Base-by-base conservation (phyloP, 2,888 invertebrate genomes). In the Strigamia crassipes region DNA sequence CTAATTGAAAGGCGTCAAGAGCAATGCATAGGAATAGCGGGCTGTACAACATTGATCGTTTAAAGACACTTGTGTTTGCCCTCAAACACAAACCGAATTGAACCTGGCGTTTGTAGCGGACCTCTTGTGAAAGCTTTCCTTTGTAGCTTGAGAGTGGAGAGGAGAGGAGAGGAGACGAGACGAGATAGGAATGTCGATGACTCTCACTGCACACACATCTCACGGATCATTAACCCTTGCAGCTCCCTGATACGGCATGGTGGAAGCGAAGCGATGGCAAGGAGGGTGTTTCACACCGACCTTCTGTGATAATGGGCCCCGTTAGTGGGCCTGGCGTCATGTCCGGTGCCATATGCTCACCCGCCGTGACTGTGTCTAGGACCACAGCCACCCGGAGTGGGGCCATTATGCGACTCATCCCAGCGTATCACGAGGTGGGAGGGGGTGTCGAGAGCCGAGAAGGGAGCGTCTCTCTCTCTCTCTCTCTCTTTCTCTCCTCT, bases 131-230 rank as follows among this genome's bases (percentile, higher is more conserved):
- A 73, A 73, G 73, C 73, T 73, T 73, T 73, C 73, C 73, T 73
- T 73, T 73, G 73, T 73, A 73, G 73, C 73, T 13, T 73, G 27
- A n/a, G n/a, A n/a, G n/a, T n/a, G n/a, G n/a, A n/a, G n/a, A n/a
- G n/a, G 73, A 73, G 73, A 31, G 73, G 12, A 31, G 73, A 5
- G 27, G 73, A 73, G 73, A 27, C 31, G 12, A 73, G 73, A 73
- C 73, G 73, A 73, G 73, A 73, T 73, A 73, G 73, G 73, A 73
- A 73, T 73, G 73, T 73, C 73, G 73, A 73, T 73, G 73, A 73
- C 73, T 73, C 73, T 73, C 73, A 73, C 73, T 73, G 27, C 73
- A 73, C 73, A 73, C 73, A 73, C 73, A 73, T 73, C 73, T 31
- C 73, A 73, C 73, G 73, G 73, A 73, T 73, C 73, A 73, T 73